Evolutionary conservation across 2,113 vertebrate species (phyloP).

Genomic region (Eurypyga helias): DNA sequence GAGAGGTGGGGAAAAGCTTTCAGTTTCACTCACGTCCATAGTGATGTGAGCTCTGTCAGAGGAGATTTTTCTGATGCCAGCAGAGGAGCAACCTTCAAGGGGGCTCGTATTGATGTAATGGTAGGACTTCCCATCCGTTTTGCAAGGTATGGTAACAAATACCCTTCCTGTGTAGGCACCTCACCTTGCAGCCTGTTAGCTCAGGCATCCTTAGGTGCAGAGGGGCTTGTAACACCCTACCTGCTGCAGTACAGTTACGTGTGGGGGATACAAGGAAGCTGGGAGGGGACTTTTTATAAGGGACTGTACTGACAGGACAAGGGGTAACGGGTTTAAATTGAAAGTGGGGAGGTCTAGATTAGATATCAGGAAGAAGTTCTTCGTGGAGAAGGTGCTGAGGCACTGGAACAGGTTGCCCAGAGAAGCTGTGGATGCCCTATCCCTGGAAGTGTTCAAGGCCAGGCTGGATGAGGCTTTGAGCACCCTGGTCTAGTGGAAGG

Average conservation of each 20-base stretch:
- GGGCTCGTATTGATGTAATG: not conserved
- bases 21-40: not conserved
- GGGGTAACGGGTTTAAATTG: too few species aligned
- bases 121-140: not conserved
- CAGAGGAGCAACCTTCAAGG: not conserved
- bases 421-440: too few species aligned
- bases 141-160: not conserved
- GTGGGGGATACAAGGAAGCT: too few species aligned
- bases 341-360: too few species aligned
- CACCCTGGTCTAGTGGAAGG: too few species aligned
- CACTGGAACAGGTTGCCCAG: too few species aligned
- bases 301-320: too few species aligned
- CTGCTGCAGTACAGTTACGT: accelerated
- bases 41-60: not conserved
- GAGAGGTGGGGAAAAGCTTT: not conserved
- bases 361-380: too few species aligned
- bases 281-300: too few species aligned
- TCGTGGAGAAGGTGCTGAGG: too few species aligned
- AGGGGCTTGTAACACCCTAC: not conserved
- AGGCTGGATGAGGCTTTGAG: too few species aligned
- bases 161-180: not conserved
- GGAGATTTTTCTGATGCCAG: not conserved
- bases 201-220: not conserved
- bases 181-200: not conserved
- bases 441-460: too few species aligned